phyloP scores from a whole-genome alignment of 1,140 invertebrate genomes.

The Philotrypesis tridentata region DNA sequence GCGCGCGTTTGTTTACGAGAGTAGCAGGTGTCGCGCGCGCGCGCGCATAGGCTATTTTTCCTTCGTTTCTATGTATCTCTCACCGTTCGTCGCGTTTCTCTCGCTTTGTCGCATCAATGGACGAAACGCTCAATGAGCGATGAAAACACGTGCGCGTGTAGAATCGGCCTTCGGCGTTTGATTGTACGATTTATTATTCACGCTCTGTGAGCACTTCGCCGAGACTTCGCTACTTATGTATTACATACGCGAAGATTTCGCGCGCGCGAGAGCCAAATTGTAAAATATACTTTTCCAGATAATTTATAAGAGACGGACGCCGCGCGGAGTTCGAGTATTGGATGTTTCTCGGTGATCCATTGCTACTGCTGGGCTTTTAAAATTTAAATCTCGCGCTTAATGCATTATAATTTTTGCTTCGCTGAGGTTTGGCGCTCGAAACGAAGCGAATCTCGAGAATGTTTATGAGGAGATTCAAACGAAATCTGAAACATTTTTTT shows the following conservation, averaged over 20 bases:
- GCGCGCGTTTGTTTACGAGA: background rate
- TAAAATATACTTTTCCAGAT: background rate
- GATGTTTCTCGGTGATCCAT: background rate
- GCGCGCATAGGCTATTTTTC: background rate
- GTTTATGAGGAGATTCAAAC: too few relatives aligned
- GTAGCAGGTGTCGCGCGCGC: background rate
- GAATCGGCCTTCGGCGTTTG: background rate
- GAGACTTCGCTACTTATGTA: background rate
- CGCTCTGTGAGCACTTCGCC: too few relatives aligned
- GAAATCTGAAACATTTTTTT: too few relatives aligned
- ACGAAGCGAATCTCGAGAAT: too few relatives aligned
- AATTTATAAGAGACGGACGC: background rate
- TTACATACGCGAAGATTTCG: background rate
- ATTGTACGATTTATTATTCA: slow-evolving; percentile 15
- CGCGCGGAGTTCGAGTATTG: background rate
- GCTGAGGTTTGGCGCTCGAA: too few relatives aligned
- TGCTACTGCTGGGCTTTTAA: too few relatives aligned
- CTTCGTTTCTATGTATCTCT: background rate
- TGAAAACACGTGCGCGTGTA: background rate
- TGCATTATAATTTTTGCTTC: too few relatives aligned
- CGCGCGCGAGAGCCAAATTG: too few relatives aligned
- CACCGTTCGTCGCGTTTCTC: too few relatives aligned
- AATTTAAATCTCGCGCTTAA: too few relatives aligned
- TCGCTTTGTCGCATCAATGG: slow-evolving; percentile 10
- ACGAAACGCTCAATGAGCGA: background rate